A percentile compares a stretch with the other conserved stretches of the same genome.
Conservation (phyloP, 2,888 invertebrate genomes). For the Ctena decussata region DNA sequence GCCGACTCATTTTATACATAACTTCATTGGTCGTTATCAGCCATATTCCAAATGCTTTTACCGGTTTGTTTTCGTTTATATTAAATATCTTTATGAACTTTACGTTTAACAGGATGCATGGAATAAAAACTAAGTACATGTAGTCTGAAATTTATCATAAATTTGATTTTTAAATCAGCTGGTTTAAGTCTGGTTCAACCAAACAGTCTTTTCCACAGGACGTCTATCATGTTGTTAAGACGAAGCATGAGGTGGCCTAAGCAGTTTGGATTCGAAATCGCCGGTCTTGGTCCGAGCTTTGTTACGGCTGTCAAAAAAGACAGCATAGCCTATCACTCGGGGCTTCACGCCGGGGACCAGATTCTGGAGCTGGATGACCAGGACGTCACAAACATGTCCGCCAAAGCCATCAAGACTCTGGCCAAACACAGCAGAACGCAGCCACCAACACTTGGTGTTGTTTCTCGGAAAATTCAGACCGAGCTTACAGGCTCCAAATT, state of each 20-base stretch:
- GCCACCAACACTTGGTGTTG: constrained; percentile 84
- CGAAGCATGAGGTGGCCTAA: constrained; percentile 79
- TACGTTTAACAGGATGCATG: too few relatives aligned
- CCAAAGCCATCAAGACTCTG: constrained; percentile 77
- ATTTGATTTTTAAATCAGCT: too few relatives aligned
- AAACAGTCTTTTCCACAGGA: too few relatives aligned
- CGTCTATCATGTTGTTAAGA: not conserved
- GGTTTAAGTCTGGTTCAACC: too few relatives aligned
- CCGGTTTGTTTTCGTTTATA: too few relatives aligned
- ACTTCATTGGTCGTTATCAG: too few relatives aligned
- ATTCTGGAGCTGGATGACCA: constrained; percentile 84
- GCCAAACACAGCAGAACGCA: constrained; percentile 76
- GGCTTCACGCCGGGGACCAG: constrained; percentile 84
- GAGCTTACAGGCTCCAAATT: constrained; percentile 72
- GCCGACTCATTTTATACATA: too few relatives aligned
- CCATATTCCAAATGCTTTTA: too few relatives aligned
- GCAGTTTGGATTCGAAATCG: constrained; percentile 84
- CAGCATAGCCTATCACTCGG: constrained; percentile 82
- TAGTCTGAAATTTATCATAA: too few relatives aligned
- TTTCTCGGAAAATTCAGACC: constrained; percentile 79
- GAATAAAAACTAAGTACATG: too few relatives aligned
- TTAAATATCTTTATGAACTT: too few relatives aligned
- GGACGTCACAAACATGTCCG: constrained; percentile 83
- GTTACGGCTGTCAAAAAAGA: constrained; percentile 82
- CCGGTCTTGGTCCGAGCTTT: constrained; percentile 85